Percentiles rank a stretch among this genome's conserved stretches.
Evolutionary conservation across 2,888 invertebrate species (phyloP).

Genomic region (Yponomeuta plumbellus): DNA sequence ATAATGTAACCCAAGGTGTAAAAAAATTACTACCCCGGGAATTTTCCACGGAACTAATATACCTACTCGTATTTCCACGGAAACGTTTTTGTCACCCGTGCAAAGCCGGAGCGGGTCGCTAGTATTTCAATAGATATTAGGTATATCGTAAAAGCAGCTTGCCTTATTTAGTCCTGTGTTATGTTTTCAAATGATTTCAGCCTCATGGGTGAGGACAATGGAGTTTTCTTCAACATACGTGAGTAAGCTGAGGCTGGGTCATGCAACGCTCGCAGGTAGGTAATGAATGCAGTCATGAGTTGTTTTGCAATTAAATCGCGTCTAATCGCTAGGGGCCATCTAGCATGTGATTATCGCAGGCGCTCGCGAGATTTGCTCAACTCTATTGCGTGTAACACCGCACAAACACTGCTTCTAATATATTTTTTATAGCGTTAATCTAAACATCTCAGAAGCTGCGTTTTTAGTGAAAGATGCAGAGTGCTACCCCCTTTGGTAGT

Average conservation of each 20-base stretch:
- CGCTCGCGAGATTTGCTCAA: slow-evolving; percentile 7
- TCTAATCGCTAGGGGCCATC: slow-evolving; percentile 2
- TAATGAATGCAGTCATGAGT: neutral
- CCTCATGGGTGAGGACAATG: neutral
- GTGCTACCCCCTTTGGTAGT: too few species aligned
- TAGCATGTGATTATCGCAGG: slow-evolving; percentile 6
- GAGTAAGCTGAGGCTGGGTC: neutral
- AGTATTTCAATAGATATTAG: too few species aligned
- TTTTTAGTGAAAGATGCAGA: too few species aligned
- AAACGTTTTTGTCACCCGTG: too few species aligned
- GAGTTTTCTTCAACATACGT: neutral
- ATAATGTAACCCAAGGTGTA: too few species aligned
- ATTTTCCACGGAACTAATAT: too few species aligned
- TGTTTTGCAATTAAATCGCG: slow-evolving; percentile 10
- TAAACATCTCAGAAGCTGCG: neutral
- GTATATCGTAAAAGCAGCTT: too few species aligned
- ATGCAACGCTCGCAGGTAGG: neutral
- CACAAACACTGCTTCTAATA: neutral
- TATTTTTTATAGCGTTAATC: neutral
- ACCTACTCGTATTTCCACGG: too few species aligned
- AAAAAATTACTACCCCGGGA: too few species aligned
- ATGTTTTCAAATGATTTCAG: neutral
- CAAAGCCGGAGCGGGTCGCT: too few species aligned
- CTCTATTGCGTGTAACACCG: neutral
- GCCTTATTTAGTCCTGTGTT: too few species aligned